Percentiles rank a stretch among this genome's conserved stretches.
phyloP scores from a whole-genome alignment of 37 sponge, comb jelly and placozoan genomes.

The Cliona cf. orientalis region DNA sequence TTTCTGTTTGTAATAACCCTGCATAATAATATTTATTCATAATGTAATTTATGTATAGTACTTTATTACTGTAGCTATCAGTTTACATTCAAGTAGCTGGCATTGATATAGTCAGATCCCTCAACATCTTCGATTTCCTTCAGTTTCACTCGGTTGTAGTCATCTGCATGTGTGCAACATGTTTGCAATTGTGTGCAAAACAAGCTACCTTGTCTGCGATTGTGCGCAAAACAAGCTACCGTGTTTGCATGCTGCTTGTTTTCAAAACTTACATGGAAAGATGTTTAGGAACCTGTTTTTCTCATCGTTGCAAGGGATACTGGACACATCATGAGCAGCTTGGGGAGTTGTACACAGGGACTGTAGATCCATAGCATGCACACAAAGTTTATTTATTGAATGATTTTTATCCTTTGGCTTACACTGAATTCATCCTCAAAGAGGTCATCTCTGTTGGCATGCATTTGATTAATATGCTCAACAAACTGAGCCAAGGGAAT shows the following conservation, averaged over 20 bases:
- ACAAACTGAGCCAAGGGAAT: conserved; percentile 64
- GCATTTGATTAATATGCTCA: conserved; percentile 47
- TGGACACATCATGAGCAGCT: conserved; percentile 36
- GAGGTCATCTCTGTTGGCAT: conserved; percentile 48
- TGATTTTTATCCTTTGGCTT: neutral
- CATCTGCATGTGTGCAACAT: too few species aligned
- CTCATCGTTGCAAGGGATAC: conserved; percentile 27
- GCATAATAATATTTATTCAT: too few species aligned
- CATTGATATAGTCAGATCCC: too few species aligned
- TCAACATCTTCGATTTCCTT: too few species aligned
- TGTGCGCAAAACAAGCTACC: too few species aligned
- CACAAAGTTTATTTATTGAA: neutral
- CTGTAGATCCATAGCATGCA: conserved; percentile 27
- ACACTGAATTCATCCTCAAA: conserved; percentile 77
- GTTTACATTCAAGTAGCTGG: too few species aligned
- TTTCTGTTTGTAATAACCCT: conserved; percentile 55
- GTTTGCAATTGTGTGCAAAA: too few species aligned
- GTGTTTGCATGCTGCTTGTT: too few species aligned
- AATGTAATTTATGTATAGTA: too few species aligned
- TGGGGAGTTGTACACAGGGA: conserved; percentile 22
- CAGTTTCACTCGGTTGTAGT: too few species aligned
- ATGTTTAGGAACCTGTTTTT: conserved; percentile 78
- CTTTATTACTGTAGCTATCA: too few species aligned
- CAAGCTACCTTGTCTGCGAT: too few species aligned
- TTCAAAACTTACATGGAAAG: conserved; percentile 61